A percentile compares a stretch with the other conserved stretches of the same genome.
phyloP scores from a whole-genome alignment of 2,113 vertebrate genomes.

The Passer montanus region DNA sequence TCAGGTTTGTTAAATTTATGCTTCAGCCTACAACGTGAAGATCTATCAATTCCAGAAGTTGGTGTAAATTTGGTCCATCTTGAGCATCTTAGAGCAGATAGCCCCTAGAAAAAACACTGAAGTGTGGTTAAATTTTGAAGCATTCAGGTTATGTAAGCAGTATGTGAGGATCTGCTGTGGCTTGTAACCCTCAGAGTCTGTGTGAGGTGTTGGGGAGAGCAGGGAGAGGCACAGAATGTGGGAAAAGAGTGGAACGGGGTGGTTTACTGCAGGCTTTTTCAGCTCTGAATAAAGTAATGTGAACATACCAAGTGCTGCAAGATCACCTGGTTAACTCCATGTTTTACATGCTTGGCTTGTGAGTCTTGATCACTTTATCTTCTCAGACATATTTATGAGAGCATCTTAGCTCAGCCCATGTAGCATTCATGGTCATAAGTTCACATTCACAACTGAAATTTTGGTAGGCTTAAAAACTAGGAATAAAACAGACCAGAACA shows the following conservation, averaged over 20 bases:
- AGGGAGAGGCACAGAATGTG: background rate
- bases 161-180: background rate
- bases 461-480: background rate
- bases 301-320: background rate
- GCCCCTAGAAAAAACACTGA: background rate
- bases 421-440: rapidly evolving
- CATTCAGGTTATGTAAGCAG: background rate
- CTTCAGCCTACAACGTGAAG: background rate
- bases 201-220: background rate
- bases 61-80: background rate
- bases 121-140: background rate
- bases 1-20: background rate
- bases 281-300: background rate
- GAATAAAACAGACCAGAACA: background rate
- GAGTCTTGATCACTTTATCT: background rate
- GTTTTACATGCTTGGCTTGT: background rate
- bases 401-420: background rate
- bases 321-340: background rate
- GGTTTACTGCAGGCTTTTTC: background rate
- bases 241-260: background rate
- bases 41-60: background rate
- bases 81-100: background rate
- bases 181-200: background rate
- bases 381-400: background rate
- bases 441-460: background rate